phyloP scores from a whole-genome alignment of 2,113 vertebrate genomes.

The Solea solea region DNA sequence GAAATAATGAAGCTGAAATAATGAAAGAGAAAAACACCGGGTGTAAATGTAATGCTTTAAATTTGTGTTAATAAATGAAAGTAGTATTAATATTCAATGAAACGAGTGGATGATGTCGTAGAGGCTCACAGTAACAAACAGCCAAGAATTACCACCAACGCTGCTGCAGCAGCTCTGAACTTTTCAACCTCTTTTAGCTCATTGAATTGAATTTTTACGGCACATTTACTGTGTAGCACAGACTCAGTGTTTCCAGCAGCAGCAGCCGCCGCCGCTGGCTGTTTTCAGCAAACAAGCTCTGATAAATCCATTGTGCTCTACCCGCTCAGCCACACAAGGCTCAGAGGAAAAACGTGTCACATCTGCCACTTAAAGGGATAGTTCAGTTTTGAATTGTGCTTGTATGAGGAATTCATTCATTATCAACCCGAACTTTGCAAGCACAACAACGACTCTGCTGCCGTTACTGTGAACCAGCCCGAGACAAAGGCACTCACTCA shows the following conservation, averaged over 20 bases:
- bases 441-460: too few relatives aligned
- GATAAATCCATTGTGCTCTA: background rate
- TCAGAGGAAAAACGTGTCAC: background rate
- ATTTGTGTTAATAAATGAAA: too few relatives aligned
- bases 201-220: conserved; percentile 14
- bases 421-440: too few relatives aligned
- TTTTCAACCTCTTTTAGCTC: background rate
- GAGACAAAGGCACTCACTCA: too few relatives aligned
- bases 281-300: background rate
- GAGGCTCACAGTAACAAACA: too few relatives aligned
- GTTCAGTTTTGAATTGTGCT: too few relatives aligned
- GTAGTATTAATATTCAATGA: too few relatives aligned
- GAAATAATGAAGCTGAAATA: conserved; percentile 83
- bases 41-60: too few relatives aligned
- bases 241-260: conserved; percentile 1
- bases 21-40: background rate
- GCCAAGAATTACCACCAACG: too few relatives aligned
- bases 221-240: background rate
- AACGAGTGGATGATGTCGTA: too few relatives aligned
- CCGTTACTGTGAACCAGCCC: too few relatives aligned
- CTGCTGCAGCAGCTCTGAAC: background rate
- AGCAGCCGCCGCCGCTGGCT: conserved; percentile 14
- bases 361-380: background rate
- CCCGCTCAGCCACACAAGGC: background rate
- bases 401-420: too few relatives aligned